Conservation (phyloP, 2,888 invertebrate genomes). For the Adelognathus sp. region DNA sequence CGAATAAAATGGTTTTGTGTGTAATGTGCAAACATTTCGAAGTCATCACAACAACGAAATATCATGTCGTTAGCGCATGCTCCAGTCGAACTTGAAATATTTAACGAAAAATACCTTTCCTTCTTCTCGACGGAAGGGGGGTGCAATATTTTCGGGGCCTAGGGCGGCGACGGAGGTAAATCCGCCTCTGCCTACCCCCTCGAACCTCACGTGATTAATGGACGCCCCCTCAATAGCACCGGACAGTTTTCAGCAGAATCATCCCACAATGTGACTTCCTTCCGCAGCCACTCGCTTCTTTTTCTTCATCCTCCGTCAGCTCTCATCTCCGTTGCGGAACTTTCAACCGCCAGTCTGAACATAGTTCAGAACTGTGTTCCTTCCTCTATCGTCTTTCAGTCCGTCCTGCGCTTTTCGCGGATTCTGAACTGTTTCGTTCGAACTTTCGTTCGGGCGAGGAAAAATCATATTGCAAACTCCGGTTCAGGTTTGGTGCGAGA, state of each 20-base stretch:
- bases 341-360: neutral
- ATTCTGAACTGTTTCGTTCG: neutral
- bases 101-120: too few species aligned
- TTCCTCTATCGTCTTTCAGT: neutral
- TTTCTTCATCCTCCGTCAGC: neutral
- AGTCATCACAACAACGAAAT: too few species aligned
- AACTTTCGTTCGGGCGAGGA: neutral
- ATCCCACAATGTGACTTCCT: neutral
- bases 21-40: too few species aligned
- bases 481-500: neutral
- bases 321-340: neutral
- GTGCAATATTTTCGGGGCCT: too few species aligned
- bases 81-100: too few species aligned
- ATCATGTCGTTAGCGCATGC: too few species aligned
- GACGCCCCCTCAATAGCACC: too few species aligned
- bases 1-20: too few species aligned
- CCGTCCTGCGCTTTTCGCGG: neutral
- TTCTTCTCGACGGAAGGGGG: too few species aligned
- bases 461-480: slow-evolving; percentile 16
- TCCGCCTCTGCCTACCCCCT: too few species aligned
- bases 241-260: neutral
- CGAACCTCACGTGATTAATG: too few species aligned
- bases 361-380: slow-evolving; percentile 3
- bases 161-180: too few species aligned
- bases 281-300: neutral